Percentiles rank a stretch among this genome's conserved stretches.
Conservation (phyloP, 2,888 invertebrate species). For the Malthinus seriepunctatus region DNA sequence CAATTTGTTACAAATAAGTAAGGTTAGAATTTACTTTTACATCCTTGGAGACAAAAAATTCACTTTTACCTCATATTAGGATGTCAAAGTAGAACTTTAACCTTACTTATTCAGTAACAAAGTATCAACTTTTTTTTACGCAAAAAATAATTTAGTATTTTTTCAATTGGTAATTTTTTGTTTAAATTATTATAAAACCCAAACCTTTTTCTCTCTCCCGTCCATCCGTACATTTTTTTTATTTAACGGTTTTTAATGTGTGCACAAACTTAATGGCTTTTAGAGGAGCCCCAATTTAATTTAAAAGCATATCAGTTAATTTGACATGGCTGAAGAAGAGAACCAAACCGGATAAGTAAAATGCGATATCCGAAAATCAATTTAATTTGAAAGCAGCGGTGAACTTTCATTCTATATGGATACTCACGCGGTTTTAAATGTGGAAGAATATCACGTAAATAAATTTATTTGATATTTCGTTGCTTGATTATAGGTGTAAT, state of each 20-base stretch:
- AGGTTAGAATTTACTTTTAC: too few relatives aligned
- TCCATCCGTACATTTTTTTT: too few relatives aligned
- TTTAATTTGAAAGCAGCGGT: conserved; percentile 15
- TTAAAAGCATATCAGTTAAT: conserved; percentile 21
- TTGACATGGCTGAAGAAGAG: conserved; percentile 13
- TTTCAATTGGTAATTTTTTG: too few relatives aligned
- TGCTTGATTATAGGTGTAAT: conserved; percentile 17
- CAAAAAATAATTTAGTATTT: too few relatives aligned
- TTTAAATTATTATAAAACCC: too few relatives aligned
- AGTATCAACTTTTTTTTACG: too few relatives aligned
- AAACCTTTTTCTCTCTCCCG: too few relatives aligned
- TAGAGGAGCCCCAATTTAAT: conserved; percentile 14
- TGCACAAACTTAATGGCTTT: conserved; percentile 11
- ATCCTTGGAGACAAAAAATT: too few relatives aligned
- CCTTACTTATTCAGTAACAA: too few relatives aligned
- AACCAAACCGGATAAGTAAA: conserved; percentile 12
- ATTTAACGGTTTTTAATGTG: neutral
- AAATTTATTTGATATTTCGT: conserved; percentile 25
- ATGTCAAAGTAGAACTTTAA: too few relatives aligned
- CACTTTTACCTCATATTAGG: too few relatives aligned
- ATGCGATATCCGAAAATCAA: conserved; percentile 16
- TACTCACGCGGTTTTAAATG: conserved; percentile 5
- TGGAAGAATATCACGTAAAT: conserved; percentile 22
- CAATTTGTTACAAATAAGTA: too few relatives aligned
- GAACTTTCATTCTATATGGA: conserved; percentile 10